These are phyloP conservation scores for Bellardia bayeri DNA, from an alignment of 2,888 invertebrate species.

Conservation along the genomic window DNA sequence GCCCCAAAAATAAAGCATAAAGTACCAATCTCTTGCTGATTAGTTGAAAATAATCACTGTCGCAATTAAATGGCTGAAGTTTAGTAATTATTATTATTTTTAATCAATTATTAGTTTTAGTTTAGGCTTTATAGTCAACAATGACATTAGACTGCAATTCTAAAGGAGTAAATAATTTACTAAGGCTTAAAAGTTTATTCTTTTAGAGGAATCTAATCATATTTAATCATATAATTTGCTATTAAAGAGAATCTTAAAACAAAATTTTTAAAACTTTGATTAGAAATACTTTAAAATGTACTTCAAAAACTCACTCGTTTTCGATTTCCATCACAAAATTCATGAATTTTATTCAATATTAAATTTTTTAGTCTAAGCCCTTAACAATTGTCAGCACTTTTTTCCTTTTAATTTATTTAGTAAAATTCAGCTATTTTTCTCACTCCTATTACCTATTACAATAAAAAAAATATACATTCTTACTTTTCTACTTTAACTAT, in stretches of 20 bases:
- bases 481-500: neutral
- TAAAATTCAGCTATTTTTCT: neutral
- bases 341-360: too few species aligned
- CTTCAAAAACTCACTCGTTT: too few species aligned
- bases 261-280: too few species aligned
- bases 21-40: conserved; percentile 91
- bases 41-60: conserved; percentile 89
- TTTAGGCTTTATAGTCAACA: conserved; percentile 80
- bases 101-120: conserved; percentile 80
- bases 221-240: too few species aligned
- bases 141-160: too few species aligned
- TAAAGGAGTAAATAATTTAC: too few species aligned
- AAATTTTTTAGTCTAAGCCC: too few species aligned
- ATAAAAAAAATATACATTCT: neutral
- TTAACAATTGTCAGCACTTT: conserved; percentile 75
- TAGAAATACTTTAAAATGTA: too few species aligned
- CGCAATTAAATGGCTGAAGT: conserved; percentile 87
- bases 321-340: too few species aligned
- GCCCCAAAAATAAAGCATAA: conserved; percentile 89
- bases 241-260: too few species aligned
- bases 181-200: conserved; percentile 66
- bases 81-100: conserved; percentile 85
- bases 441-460: neutral
- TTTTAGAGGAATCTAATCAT: too few species aligned
- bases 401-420: neutral